These are phyloP conservation scores for Agraylea sexmaculata DNA, from an alignment of 1,140 invertebrate species.

Conservation along the genomic window DNA sequence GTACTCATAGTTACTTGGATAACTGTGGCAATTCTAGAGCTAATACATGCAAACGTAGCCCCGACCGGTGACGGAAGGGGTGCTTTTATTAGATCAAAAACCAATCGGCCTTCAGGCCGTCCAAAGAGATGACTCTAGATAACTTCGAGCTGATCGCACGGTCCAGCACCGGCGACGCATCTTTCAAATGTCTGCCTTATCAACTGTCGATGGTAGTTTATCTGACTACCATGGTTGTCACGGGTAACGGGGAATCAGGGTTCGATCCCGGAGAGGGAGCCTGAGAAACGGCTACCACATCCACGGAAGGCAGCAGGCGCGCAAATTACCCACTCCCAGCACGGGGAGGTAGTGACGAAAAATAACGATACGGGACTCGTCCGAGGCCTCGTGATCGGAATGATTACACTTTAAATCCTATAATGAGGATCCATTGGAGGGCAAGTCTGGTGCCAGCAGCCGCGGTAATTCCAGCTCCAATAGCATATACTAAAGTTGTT, in stretches of 20 bases:
- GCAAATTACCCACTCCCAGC: conserved; percentile 76
- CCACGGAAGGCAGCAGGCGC: conserved; percentile 85
- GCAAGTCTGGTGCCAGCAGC: conserved; percentile 86
- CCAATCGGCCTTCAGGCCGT: conserved; percentile 43
- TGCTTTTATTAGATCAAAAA: conserved; percentile 53
- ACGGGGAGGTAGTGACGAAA: conserved; percentile 75
- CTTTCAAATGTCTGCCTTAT: conserved; percentile 85
- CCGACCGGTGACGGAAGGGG: conserved; percentile 53
- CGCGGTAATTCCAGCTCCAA: conserved; percentile 86
- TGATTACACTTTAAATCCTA: conserved; percentile 83
- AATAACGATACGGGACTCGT: conserved; percentile 80
- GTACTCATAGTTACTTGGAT: conserved; percentile 68
- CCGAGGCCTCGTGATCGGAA: conserved; percentile 77
- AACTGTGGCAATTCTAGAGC: conserved; percentile 82
- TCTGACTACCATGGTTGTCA: conserved; percentile 69
- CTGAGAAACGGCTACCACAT: conserved; percentile 87
- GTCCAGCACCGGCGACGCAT: conserved; percentile 60
- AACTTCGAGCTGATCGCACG: conserved; percentile 66
- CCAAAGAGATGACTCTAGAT: conserved; percentile 77
- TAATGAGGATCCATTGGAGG: conserved; percentile 81
- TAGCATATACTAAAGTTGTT: conserved; percentile 82
- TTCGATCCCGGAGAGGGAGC: conserved; percentile 63
- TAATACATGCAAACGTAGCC: conserved; percentile 66
- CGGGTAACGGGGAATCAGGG: conserved; percentile 66
- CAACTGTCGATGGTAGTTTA: conserved; percentile 73